Evolutionary conservation across 2,888 invertebrate genomes (phyloP).

Genomic region (Chelonus formosanus): DNA sequence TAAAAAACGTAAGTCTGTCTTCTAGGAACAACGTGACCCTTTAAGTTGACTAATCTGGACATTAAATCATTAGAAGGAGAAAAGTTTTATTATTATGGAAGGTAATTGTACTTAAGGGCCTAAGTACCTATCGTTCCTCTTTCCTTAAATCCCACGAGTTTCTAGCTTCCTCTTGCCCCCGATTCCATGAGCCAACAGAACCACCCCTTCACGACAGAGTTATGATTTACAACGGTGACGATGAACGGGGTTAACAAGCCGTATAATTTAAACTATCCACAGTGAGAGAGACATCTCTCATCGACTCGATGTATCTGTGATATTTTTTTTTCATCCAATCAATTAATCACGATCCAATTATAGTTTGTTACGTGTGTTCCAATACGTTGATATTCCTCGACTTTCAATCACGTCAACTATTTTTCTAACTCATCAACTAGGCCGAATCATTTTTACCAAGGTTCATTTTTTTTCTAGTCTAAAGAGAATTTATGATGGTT

Average conservation of each 20-base stretch:
- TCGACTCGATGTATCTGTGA: no score
- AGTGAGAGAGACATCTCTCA: not conserved
- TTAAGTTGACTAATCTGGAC: conserved; percentile 7
- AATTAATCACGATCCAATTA: conserved; percentile 21
- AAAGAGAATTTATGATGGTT: no score
- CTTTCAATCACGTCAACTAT: no score
- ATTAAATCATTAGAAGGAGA: conserved; percentile 16
- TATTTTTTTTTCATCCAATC: conserved; percentile 15
- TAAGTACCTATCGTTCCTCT: conserved; percentile 7
- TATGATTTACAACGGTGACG: conserved; percentile 40
- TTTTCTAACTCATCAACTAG: no score
- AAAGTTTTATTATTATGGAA: conserved; percentile 4
- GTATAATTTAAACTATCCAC: conserved; percentile 39
- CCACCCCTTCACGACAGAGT: conserved; percentile 16
- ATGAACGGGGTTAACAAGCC: conserved; percentile 42
- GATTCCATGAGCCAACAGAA: not conserved
- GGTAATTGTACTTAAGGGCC: conserved; percentile 4
- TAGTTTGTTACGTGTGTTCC: conserved; percentile 7
- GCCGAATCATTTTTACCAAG: no score
- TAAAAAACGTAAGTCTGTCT: no score
- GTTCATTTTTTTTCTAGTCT: conserved; percentile 4
- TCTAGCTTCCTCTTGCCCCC: not conserved
- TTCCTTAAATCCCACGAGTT: conserved; percentile 11
- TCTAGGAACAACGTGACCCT: not conserved
- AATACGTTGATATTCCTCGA: no score